Conservation (phyloP, 2,113 vertebrate species). For the Elachura formosa region DNA sequence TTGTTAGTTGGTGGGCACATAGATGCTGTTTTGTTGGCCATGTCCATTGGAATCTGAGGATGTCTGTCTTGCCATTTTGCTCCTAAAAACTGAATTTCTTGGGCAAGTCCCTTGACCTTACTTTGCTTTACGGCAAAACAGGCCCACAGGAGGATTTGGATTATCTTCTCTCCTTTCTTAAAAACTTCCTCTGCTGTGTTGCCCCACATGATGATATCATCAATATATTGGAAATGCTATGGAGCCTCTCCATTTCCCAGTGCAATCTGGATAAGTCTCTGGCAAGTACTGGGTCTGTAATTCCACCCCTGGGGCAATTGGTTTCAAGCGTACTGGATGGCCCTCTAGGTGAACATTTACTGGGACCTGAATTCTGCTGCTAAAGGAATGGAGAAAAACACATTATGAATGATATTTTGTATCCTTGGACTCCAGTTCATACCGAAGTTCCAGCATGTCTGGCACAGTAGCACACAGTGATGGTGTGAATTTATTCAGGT, state of each 20-base stretch:
- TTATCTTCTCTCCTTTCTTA: neutral
- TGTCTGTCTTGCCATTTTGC: neutral
- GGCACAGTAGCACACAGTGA: too few relatives aligned
- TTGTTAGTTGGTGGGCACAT: neutral
- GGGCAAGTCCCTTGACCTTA: neutral
- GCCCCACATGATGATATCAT: neutral
- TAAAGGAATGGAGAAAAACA: neutral
- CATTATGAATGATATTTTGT: neutral
- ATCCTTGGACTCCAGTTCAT: neutral
- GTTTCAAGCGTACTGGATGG: too few relatives aligned
- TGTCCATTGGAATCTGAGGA: fast-evolving
- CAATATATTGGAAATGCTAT: neutral
- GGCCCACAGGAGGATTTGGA: neutral
- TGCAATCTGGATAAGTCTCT: neutral
- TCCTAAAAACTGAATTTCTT: neutral
- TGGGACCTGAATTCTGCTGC: neutral
- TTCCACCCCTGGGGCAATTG: neutral
- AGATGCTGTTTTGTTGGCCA: neutral
- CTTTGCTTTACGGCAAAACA: neutral
- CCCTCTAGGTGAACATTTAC: neutral
- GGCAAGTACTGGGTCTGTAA: neutral
- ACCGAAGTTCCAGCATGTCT: neutral
- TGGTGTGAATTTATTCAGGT: neutral
- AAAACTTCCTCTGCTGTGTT: neutral
- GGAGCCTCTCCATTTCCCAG: neutral